phyloP scores from a whole-genome alignment of 2,797 vertebrate species.

The Limosa lapponica region DNA sequence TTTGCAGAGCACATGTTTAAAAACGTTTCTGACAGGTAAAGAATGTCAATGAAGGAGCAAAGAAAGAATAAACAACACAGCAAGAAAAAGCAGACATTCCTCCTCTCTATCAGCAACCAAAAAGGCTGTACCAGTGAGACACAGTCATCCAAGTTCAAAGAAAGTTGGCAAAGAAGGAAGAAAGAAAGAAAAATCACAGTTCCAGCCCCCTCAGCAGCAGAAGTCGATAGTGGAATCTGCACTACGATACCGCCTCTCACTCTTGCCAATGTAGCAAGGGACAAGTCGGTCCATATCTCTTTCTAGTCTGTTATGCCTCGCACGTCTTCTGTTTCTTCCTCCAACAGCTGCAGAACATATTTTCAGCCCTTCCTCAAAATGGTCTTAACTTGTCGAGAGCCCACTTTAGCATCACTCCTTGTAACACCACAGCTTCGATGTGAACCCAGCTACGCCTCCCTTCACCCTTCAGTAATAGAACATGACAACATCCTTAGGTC shows the following conservation, averaged over 20 bases:
- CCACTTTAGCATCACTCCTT: not conserved
- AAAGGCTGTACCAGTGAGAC: not conserved
- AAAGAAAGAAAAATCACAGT: not conserved
- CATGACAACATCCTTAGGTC: not conserved
- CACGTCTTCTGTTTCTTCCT: not conserved
- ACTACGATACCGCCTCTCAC: fast-evolving
- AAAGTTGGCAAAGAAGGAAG: not conserved
- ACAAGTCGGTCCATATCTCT: not conserved
- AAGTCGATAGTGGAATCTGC: not conserved
- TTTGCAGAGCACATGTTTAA: not conserved
- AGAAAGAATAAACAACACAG: not conserved
- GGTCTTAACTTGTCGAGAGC: not conserved
- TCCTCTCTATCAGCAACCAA: not conserved
- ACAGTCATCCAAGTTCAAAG: not conserved
- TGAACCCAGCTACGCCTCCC: not conserved
- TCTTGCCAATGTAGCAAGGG: not conserved
- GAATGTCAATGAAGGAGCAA: not conserved
- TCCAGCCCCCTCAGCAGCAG: not conserved
- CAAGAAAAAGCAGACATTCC: not conserved
- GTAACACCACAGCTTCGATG: not conserved
- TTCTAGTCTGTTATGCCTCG: not conserved
- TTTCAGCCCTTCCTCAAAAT: not conserved
- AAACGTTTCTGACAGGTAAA: not conserved
- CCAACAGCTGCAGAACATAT: slow-evolving; percentile 2
- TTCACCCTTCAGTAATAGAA: not conserved